These are phyloP conservation scores for Isaurus tuberculatus DNA, from an alignment of 92 coral and sea anemone genomes.

Conservation along the genomic window DNA sequence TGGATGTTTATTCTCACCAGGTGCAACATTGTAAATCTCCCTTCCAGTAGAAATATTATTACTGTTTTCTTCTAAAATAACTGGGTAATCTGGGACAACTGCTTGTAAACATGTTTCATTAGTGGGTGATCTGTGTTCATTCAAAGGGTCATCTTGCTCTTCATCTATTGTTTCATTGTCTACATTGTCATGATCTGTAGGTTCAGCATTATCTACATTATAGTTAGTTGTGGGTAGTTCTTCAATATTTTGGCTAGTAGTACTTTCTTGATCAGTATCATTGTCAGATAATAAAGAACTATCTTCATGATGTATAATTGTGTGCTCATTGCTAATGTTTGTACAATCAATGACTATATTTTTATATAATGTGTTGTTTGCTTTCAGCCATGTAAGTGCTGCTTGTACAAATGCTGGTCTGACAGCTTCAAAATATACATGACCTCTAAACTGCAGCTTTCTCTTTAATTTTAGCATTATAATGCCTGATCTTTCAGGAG, in stretches of 20 bases:
- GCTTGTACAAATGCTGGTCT: conserved; percentile 13
- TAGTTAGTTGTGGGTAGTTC: conserved; percentile 47
- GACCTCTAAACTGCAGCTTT: conserved; percentile 16
- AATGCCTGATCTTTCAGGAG: conserved; percentile 16
- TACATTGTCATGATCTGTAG: conserved; percentile 45
- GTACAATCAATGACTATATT: conserved; percentile 12
- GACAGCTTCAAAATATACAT: conserved; percentile 13
- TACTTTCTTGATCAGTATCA: conserved; percentile 45
- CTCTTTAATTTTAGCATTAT: conserved; percentile 11
- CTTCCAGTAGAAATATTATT: conserved; percentile 7
- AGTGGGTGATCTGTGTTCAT: conserved; percentile 16
- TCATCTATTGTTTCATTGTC: conserved; percentile 40
- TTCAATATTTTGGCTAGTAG: conserved; percentile 48
- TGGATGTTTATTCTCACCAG: conserved; percentile 6
- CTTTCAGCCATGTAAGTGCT: conserved; percentile 16
- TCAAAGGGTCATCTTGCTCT: conserved; percentile 16
- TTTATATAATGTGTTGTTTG: conserved; percentile 11
- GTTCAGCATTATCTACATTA: conserved; percentile 45
- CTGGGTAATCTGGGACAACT: conserved; percentile 17
- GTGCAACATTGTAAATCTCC: conserved; percentile 12
- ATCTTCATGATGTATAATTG: conserved; percentile 30
- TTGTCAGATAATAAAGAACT: conserved; percentile 40
- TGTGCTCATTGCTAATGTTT: conserved; percentile 9
- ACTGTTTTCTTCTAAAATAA: conserved; percentile 11
- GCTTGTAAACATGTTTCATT: conserved; percentile 10